These are phyloP conservation scores for Xerus rutilus DNA, from an alignment of 2,797 vertebrate species.

Conservation along the genomic window DNA sequence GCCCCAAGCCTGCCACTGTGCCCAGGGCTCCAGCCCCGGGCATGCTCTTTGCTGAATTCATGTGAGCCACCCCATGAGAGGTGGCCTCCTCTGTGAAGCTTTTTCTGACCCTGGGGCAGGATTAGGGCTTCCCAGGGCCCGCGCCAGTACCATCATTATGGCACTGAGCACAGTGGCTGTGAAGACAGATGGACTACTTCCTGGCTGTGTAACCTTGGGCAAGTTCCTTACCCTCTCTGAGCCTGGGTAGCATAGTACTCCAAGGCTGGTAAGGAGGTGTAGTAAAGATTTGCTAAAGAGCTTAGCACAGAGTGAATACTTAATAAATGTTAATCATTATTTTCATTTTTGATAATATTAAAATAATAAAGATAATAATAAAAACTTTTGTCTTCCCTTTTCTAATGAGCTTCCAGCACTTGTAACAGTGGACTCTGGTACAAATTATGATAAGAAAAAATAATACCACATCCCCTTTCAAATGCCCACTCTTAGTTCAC, in stretches of 20 bases:
- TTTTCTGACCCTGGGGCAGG: not conserved
- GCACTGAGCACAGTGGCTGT: not conserved
- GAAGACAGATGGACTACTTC: not conserved
- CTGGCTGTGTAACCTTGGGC: not conserved
- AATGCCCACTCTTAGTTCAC: not conserved
- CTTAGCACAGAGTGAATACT: not conserved
- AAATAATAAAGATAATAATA: not conserved
- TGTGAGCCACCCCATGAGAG: not conserved
- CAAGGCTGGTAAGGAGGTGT: not conserved
- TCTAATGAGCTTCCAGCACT: not conserved
- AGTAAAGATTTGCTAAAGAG: not conserved
- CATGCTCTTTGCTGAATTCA: not conserved
- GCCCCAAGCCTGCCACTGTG: accelerated
- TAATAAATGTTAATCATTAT: not conserved
- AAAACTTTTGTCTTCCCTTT: not conserved
- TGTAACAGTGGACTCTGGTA: not conserved
- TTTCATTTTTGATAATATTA: not conserved
- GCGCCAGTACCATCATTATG: too few species aligned
- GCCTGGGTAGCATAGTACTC: not conserved
- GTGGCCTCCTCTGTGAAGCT: not conserved
- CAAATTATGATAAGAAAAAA: not conserved
- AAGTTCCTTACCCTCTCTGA: not conserved
- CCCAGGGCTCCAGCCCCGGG: accelerated
- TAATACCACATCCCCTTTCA: not conserved
- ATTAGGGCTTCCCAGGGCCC: not conserved